Conservation (phyloP, 2,888 invertebrate species). For the Caenorhabditis sulstoni region DNA sequence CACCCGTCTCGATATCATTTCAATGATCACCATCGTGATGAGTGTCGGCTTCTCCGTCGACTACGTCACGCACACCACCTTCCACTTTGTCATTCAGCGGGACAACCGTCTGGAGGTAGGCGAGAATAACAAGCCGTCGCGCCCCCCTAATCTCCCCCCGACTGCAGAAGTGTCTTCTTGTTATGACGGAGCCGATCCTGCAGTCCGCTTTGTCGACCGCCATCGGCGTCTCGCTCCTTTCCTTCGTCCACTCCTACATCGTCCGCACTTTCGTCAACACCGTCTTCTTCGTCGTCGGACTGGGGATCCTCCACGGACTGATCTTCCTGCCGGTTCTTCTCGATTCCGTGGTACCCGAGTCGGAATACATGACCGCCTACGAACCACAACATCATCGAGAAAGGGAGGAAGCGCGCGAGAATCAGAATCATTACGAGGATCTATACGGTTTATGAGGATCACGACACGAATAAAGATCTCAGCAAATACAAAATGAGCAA, state of each 20-base stretch:
- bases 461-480: background rate
- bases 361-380: slow-evolving; percentile 61
- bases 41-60: slow-evolving; percentile 79
- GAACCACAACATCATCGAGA: slow-evolving; percentile 30
- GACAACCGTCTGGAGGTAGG: slow-evolving; percentile 71
- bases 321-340: slow-evolving; percentile 77
- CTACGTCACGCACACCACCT: slow-evolving; percentile 79
- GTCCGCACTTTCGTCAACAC: slow-evolving; percentile 78
- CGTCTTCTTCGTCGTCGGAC: slow-evolving; percentile 75
- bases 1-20: slow-evolving; percentile 78
- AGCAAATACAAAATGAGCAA: slow-evolving; percentile 15
- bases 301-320: slow-evolving; percentile 76
- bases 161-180: slow-evolving; percentile 71
- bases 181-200: slow-evolving; percentile 75
- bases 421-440: slow-evolving; percentile 40
- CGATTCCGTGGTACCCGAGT: slow-evolving; percentile 67
- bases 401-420: background rate
- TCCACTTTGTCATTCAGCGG: slow-evolving; percentile 74
- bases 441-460: slow-evolving; percentile 29
- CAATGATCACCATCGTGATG: slow-evolving; percentile 80
- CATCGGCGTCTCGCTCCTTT: slow-evolving; percentile 74
- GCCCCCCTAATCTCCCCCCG: background rate
- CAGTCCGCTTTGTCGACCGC: slow-evolving; percentile 77
- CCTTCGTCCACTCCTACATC: slow-evolving; percentile 76
- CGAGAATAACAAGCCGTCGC: background rate